phyloP scores from a whole-genome alignment of 2,888 invertebrate genomes.

The Oscheius onirici region DNA sequence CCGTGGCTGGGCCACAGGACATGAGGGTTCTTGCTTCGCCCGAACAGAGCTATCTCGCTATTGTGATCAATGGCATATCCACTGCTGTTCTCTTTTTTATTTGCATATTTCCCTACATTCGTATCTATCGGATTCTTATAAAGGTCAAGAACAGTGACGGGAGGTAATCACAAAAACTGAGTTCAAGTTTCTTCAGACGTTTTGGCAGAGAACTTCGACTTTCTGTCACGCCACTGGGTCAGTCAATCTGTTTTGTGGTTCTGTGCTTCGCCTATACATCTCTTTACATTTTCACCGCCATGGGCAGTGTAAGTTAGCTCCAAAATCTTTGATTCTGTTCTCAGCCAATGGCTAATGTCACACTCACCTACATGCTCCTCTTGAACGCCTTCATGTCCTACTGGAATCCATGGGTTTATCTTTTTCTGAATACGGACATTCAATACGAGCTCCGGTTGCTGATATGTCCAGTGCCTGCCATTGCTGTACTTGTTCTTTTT shows the following conservation, averaged over 20 bases:
- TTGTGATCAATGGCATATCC: neutral
- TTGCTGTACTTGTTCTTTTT: too few relatives aligned
- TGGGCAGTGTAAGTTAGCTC: neutral
- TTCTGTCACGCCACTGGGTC: neutral
- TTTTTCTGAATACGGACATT: neutral
- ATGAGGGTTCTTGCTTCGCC: neutral
- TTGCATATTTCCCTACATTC: neutral
- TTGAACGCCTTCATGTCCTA: neutral
- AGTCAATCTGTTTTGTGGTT: neutral
- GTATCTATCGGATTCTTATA: neutral
- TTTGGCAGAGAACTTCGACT: neutral
- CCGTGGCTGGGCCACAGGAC: neutral
- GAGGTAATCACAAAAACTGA: neutral
- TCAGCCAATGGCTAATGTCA: neutral
- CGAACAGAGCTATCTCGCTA: neutral
- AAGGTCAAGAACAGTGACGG: neutral
- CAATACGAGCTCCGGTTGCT: neutral
- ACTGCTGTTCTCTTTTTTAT: neutral
- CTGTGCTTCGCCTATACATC: neutral
- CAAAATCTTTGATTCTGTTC: neutral
- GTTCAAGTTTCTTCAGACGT: too few relatives aligned
- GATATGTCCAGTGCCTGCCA: too few relatives aligned
- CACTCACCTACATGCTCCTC: neutral
- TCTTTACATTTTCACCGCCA: neutral
- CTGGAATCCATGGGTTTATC: neutral